phyloP scores from a whole-genome alignment of 2,888 invertebrate species.

The Augiades crinisus region DNA sequence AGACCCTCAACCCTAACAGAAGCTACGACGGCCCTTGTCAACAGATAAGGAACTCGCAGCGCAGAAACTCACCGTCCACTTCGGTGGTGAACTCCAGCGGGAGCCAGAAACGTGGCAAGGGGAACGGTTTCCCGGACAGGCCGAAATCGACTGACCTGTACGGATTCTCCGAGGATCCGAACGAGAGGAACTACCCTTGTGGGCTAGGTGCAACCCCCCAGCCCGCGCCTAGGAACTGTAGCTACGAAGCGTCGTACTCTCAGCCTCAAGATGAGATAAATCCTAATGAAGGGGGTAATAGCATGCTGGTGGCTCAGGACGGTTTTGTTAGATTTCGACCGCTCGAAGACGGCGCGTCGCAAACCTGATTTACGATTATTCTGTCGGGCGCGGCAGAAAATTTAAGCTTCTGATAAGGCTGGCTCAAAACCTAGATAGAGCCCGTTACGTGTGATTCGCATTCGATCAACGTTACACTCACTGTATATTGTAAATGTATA shows the following conservation, averaged over 20 bases:
- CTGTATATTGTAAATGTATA: constrained; percentile 66
- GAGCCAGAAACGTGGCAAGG: constrained; percentile 76
- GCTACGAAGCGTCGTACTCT: constrained; percentile 78
- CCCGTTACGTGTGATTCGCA: constrained; percentile 1
- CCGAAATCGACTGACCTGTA: constrained; percentile 83
- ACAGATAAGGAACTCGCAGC: constrained; percentile 64
- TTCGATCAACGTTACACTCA: constrained; percentile 19
- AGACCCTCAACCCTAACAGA: constrained; percentile 75
- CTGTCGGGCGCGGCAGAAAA: constrained; percentile 65
- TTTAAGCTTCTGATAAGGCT: constrained; percentile 59
- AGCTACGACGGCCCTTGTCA: constrained; percentile 70
- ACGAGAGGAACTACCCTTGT: constrained; percentile 67
- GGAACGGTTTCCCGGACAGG: constrained; percentile 81
- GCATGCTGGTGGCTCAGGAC: constrained; percentile 95
- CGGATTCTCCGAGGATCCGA: constrained; percentile 76
- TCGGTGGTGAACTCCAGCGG: constrained; percentile 72
- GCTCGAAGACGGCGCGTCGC: constrained; percentile 79
- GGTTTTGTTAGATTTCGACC: constrained; percentile 93
- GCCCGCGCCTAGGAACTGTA: constrained; percentile 72
- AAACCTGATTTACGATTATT: constrained; percentile 72
- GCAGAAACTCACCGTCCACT: constrained; percentile 70
- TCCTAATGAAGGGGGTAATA: constrained; percentile 76
- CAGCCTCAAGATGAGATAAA: constrained; percentile 79
- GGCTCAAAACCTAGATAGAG: constrained; percentile 8
- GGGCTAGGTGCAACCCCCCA: constrained; percentile 73